Base-by-base conservation (phyloP, 2,113 vertebrate genomes). In the Candoia aspera region DNA sequence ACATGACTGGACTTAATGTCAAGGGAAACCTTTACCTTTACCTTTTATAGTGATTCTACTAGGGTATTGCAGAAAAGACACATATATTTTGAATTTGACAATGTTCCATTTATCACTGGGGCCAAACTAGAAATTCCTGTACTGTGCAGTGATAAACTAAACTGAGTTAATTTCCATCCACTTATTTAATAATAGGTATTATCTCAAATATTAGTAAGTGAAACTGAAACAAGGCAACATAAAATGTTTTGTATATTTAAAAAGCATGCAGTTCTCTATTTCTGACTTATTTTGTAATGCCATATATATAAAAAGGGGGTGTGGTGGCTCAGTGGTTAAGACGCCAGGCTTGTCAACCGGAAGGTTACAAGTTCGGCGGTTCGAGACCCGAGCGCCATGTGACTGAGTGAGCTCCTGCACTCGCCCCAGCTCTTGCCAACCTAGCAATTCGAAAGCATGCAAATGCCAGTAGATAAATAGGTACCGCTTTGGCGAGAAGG, bases 161-260 rank as follows among this genome's bases (percentile, higher is more conserved):
- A 23, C 26, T 2, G 53, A 92, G 0, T n/a, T n/a, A 1, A 0
- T 42, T 85, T 49, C 23, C 0, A n/a, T 21, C n/a, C 15, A 60
- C 17, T 53, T 79, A 62, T 59, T 55, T 42, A 86, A 54, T 83
- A 8, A 58, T n/a, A 17, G 46, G 8, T 23, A 0, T 15, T 12
- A 42, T 21, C 58, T 55, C 87, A 89, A 6, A 11, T 0, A 2
- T 15, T 89, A 59, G 19, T 53, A 93, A 58, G 24, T 84, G 0
- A 91, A 29, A 59, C 55, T 86, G 86, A 91, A 94, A 58, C 0
- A 5, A 91, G 93, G 55, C 37, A 68, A 93, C 1, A 6, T 73
- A 87, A 24, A 85, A 93, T 84, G 91, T 85, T 8, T 0, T 93
- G 87, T 26, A 3, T 64, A 8, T 92, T 94, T 96, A 94, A 86